Base-by-base conservation (phyloP, 2,113 vertebrate species). In the Sinocyclocheilus rhinocerous region DNA sequence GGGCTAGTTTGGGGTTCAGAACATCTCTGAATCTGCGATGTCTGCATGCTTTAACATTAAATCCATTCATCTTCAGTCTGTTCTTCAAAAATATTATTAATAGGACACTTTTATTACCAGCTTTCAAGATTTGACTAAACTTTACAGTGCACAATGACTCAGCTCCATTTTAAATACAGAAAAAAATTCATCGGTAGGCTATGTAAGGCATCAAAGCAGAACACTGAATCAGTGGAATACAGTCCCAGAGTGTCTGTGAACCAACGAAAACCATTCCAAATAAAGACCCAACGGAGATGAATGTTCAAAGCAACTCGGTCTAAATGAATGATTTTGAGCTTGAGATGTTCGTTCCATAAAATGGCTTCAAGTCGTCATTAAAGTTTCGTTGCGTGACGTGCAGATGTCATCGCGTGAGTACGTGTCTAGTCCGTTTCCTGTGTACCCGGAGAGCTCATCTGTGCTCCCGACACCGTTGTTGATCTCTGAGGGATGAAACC, bases 401-500 rank as follows among this genome's bases (percentile, higher is more conserved):
- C 91, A 91, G 75, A 94, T 83, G 39, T 92, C 70, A 73, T 94
- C 93, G 0, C 93, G 95, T 89, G 96, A 90, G 9, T 93, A 98
- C 15, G 83, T 92, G 4, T 93, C 95, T 0, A 95, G 94, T 16
- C 96, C 96, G 0, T 96, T 97, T 83, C 97, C 96, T 0, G 96
- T 96, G 88, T 94, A 96, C 7, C 97, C 90, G 0, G 96, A 97
- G 33, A 98, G 93, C 81, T 97, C 97, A 0, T 99, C 97, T 0
- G 96, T 91, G 70, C 93, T 90, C 90, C 96, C 94, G 67, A 96
- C 91, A 0, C 98, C 96, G 0, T 92, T 96, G 92, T 96, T 95
- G 75, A 98, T 95, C 89, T 99, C 98, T 99, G 92, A 33, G 29
- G 29, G 2, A 33, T 33, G 29, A 92, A 79, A 48, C 65, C 6